Base-by-base conservation (phyloP, 2,113 vertebrate species). In the Hippocampus mohnikei region DNA sequence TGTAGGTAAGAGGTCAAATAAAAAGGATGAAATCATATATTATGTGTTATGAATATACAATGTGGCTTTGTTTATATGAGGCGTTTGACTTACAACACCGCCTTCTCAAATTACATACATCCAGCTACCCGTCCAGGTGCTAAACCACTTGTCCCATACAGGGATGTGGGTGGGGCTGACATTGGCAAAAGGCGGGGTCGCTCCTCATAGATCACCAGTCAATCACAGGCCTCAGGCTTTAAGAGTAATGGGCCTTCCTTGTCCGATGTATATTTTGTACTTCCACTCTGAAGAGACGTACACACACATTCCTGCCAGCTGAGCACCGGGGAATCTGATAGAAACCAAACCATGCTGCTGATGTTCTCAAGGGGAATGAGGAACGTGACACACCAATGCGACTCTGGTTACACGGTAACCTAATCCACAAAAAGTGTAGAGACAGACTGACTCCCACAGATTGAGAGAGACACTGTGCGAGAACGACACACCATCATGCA, bases 361-460 rank as follows among this genome's bases (percentile, higher is more conserved):
- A 79, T 67, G 75, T 88, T 79, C 88, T 90, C 84, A 52, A 46
- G 85, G 83, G 89, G 79, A 87, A 85, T 88, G 74, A 87, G 81
- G 88, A 89, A 90, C 81, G 77, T 84, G 77, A 85, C 87, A 85
- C 85, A 86, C 84, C 75, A 88, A 83, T 84, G 81, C 60, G 8
- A 85, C 81, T 91, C 86, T 59, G 75, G 88, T 91, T 92, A 88
- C 90, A 67, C 75, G 86, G 87, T 82, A 91, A 92, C 81, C 77
- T 70, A 82, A 90, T 80, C 84, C 86, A 70, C 73, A 74, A 75
- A 77, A 70, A 33, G 27, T 66, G 69, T 66, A 72, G 75, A 85
- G 84, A 77, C 69, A 67, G 68, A 72, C 64, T 73, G 70, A 78
- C 77, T 73, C 75, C 59, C 64, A 69, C 72, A 83, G 76, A 80